Evolutionary conservation across 2,113 vertebrate species (phyloP).

Genomic region (Stictonetta naevosa): DNA sequence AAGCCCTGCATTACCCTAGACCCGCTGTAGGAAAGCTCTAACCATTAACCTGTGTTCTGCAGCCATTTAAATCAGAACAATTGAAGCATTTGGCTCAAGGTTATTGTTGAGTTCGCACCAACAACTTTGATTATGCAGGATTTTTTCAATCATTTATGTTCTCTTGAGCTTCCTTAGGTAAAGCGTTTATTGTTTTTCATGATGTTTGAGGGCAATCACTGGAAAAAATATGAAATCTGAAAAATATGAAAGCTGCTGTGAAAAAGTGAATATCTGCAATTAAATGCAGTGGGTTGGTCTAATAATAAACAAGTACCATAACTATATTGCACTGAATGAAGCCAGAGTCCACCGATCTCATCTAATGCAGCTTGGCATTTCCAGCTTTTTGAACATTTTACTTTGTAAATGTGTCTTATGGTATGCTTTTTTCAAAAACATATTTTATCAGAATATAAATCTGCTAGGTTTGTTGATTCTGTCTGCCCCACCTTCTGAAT

Average conservation of each 20-base stretch:
- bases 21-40: background rate
- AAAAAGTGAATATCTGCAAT: background rate
- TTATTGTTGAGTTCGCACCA: background rate
- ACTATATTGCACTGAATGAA: background rate
- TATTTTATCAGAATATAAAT: background rate
- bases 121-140: background rate
- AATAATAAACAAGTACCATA: background rate
- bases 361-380: background rate
- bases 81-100: background rate
- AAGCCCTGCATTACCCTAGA: background rate
- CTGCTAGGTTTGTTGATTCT: background rate
- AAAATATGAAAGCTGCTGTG: background rate
- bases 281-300: background rate
- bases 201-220: background rate
- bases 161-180: background rate
- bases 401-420: background rate
- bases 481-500: background rate
- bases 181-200: background rate
- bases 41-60: background rate
- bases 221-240: background rate
- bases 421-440: background rate
- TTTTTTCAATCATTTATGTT: background rate
- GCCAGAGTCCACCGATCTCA: background rate
- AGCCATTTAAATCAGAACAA: background rate
- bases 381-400: background rate